phyloP scores from a whole-genome alignment of 2,113 vertebrate species.

The Dryoscopus gambensis region DNA sequence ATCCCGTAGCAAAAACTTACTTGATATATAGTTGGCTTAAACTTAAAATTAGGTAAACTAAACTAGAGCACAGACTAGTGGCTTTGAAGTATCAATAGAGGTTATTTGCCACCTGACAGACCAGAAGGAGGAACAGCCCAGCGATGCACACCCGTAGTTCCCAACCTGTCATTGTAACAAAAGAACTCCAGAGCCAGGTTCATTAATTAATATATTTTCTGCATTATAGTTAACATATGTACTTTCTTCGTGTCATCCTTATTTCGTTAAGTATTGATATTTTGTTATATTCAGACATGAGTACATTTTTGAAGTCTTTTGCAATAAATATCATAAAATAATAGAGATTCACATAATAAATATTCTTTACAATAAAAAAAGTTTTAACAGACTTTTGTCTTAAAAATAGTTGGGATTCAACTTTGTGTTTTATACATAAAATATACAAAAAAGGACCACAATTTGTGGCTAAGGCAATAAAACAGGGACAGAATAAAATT shows the following conservation, averaged over 20 bases:
- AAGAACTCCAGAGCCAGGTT: slow-evolving; percentile 79
- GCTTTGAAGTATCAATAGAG: not conserved
- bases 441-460: slow-evolving; percentile 89
- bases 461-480: slow-evolving; percentile 80
- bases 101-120: not conserved
- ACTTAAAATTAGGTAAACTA: slow-evolving; percentile 2
- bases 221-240: slow-evolving; percentile 99
- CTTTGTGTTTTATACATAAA: slow-evolving; percentile 94
- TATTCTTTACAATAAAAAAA: slow-evolving; percentile 98
- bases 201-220: slow-evolving; percentile 99
- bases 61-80: slow-evolving; percentile 50
- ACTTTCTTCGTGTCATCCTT: slow-evolving; percentile 90
- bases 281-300: slow-evolving; percentile 99
- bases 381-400: slow-evolving; percentile 94
- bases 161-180: slow-evolving; percentile 30
- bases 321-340: slow-evolving; percentile 99
- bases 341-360: slow-evolving; percentile 99
- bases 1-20: not conserved
- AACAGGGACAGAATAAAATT: slow-evolving; percentile 73
- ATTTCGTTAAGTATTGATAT: slow-evolving; percentile 98
- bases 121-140: not conserved
- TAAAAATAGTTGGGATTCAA: slow-evolving; percentile 98
- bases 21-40: not conserved
- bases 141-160: not conserved
- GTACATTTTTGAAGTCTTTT: slow-evolving; percentile 94